Evolutionary conservation across 2,797 vertebrate genomes (phyloP), one percentile per base, ranked within the genome.

Genomic region (Typhlichthys eigenmanni): DNA sequence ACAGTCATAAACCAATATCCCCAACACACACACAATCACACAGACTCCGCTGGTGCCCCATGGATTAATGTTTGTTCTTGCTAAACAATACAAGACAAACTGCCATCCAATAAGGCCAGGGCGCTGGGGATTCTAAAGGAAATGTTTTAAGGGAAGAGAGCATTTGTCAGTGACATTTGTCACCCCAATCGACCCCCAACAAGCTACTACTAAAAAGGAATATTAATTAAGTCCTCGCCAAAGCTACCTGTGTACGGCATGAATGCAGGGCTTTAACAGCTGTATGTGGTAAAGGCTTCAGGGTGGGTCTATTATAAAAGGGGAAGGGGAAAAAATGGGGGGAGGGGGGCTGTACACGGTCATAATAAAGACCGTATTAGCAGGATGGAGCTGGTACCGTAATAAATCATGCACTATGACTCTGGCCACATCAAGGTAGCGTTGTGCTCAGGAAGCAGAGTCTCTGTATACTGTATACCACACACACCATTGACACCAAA

Each of bases 401-500:
- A 82, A 86, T 89, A 88, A 90, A 88, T 90, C 86, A 89, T 79
- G 64, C 55, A 58, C 68, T 62, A 69, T 70, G 72, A 67, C 80
- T 79, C 47, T 74, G 74, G 79, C 87, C 89, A 90, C 88, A 90
- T 91, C 83, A 90, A 91, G 88, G 87, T 68, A 55, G 55, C 54
- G 55, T 49, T 62, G 75, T 59, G 58, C 60, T 75, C 88, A 88
- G 89, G 89, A 91, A 91, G 86, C 58, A 62, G 72, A 76, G 84
- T 72, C 69, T 56, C 47, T 75, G 78, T 87, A 67, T 24, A 17
- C 58, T 47, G 7, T 51, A 71, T 76, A 84, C 79, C 85, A 82
- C 86, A 84, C 78, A 77, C 55, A 19, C 88, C 86, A 90, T 89
- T 88, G 80, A 50, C 87, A 87, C 88, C 86, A 91, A 90, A 89